phyloP scores from a whole-genome alignment of 2,888 invertebrate genomes.

The Himalopsyche tibetana region DNA sequence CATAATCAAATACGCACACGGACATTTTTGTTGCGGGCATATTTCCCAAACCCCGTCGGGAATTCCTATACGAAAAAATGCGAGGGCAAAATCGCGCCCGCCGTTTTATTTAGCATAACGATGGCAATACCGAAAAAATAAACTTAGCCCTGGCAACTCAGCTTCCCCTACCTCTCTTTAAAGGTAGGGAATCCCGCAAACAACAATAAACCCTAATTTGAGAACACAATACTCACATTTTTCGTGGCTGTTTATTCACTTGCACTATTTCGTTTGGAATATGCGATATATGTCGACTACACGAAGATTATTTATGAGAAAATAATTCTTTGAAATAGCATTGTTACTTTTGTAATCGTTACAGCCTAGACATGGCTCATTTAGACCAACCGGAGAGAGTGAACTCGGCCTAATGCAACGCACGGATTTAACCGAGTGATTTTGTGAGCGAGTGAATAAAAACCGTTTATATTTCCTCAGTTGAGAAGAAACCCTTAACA shows the following conservation, averaged over 20 bases:
- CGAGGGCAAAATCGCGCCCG: slow-evolving; percentile 44
- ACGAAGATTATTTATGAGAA: background rate
- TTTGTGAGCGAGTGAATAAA: too few species aligned
- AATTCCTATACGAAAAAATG: slow-evolving; percentile 5
- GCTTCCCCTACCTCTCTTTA: background rate
- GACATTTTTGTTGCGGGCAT: slow-evolving; percentile 5
- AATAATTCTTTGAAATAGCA: too few species aligned
- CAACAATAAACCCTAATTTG: slow-evolving; percentile 46
- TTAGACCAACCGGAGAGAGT: too few species aligned
- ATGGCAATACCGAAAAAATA: slow-evolving; percentile 53
- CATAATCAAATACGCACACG: background rate
- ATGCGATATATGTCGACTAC: background rate
- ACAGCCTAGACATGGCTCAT: too few species aligned
- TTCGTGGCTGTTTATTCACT: slow-evolving; percentile 10
- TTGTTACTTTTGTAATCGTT: too few species aligned
- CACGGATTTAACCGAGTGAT: too few species aligned
- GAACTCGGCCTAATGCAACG: too few species aligned
- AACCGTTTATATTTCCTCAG: too few species aligned
- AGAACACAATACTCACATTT: slow-evolving; percentile 23
- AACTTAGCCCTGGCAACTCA: slow-evolving; percentile 25
- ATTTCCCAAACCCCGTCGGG: slow-evolving; percentile 6
- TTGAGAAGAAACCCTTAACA: too few species aligned
- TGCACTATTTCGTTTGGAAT: background rate
- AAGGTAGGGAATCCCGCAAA: slow-evolving; percentile 3
- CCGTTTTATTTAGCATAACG: slow-evolving; percentile 59